Evolutionary conservation across 2,797 vertebrate species (phyloP).

Genomic region (Pseudocheirus occidentalis): DNA sequence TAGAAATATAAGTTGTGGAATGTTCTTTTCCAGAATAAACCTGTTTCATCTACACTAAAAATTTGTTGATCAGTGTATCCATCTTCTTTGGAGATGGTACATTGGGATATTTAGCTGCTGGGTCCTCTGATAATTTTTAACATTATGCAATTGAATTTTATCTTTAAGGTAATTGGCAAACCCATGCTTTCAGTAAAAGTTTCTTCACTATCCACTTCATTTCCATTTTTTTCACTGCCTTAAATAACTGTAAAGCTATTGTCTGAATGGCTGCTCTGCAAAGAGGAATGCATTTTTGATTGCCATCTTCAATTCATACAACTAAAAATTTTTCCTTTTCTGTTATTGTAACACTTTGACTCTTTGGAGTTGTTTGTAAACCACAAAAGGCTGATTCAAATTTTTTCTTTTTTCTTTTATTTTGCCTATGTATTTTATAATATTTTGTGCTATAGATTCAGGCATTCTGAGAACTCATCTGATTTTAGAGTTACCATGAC

Average conservation of each 20-base stretch:
- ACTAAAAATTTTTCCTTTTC: not conserved
- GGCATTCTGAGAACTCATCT: not conserved
- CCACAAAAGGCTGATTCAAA: not conserved
- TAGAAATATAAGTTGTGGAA: not conserved
- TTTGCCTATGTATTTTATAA: not conserved
- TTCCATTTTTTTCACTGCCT: not conserved
- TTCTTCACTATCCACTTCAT: not conserved
- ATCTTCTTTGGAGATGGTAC: not conserved
- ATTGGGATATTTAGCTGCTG: not conserved
- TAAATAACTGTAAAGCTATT: not conserved
- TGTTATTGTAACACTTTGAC: not conserved
- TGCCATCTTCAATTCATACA: not conserved
- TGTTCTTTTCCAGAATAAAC: not conserved
- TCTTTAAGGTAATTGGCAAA: not conserved
- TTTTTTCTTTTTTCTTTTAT: not conserved
- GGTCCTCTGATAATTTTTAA: not conserved
- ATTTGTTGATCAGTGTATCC: not conserved
- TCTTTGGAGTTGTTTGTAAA: not conserved
- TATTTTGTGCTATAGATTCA: not conserved
- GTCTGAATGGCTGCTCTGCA: not conserved
- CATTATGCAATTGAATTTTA: not conserved
- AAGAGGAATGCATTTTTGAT: not conserved
- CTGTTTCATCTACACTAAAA: not conserved
- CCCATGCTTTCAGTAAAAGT: not conserved
- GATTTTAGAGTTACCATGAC: not conserved